Base-by-base conservation (phyloP, 2,888 invertebrate genomes). In the Stenodema calcarata region DNA sequence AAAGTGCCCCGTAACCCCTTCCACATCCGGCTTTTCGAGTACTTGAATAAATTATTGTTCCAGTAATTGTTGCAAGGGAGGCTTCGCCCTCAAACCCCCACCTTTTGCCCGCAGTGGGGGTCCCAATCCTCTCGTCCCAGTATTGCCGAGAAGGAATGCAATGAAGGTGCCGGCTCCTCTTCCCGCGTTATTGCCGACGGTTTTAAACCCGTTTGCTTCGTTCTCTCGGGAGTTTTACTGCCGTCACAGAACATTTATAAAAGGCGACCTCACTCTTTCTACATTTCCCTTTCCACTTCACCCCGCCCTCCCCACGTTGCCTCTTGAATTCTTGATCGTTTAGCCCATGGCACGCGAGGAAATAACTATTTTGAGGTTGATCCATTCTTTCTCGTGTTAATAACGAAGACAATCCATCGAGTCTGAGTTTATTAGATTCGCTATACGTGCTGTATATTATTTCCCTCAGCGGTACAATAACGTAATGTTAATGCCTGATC, bases 41-140 rank as follows among this genome's bases (percentile, higher is more conserved):
- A 62, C 73, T 73, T 73, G 73, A 73, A 73, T 73, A 73, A 73
- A 73, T 73, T 73, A 73, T 73, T 73, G 73, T 73, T 73, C 35
- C 73, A 30, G 73, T 73, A 73, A 73, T 73, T 73, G 73, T 73
- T 35, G 18, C 73, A 16, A 28, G 73, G 18, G 30, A 23, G 73
- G 35, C 73, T 73, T 16, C 73, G 73, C 73, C 73, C 35, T 28
- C 14, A 9, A 9, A n/a, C 70, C 70, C 70, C 7, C 41, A 16
- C 41, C 35, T 41, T 73, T 70, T 70, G 9, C 30, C 73, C 73
- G 73, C 73, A 73, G 35, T 73, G 18, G 73, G 73, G 73, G 18
- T 6, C 12, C n/a, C 28, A 4, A 14, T 35, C 35, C 3, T 7
- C 54, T 7, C 23, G 6, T 11, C 0, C 23, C 23, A 30, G 35